Base-by-base conservation (phyloP, 2,888 invertebrate species). In the Noctua pronuba region DNA sequence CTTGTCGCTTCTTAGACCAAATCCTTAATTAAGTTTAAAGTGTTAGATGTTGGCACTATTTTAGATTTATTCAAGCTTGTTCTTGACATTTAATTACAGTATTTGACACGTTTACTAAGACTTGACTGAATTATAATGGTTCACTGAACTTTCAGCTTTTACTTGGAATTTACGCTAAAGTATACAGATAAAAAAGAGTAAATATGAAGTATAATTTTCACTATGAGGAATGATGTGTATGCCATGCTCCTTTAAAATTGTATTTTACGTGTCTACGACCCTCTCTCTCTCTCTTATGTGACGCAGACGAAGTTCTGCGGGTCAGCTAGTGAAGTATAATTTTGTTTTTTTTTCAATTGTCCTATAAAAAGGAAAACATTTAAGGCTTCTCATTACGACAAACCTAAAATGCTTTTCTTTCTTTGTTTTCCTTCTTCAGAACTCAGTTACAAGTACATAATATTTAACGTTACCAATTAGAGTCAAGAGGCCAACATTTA, bases 381-480 rank as follows among this genome's bases (percentile, higher is more conserved):
- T 35, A 62, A 11, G 5, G 35, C 35, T n/a, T n/a, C 2, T n/a
- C 7, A 16, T n/a, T 41, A 41, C n/a, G 21, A 46, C 28, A 18
- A n/a, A 18, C 31, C 46, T 24, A 0, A 31, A 79, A 49, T 18
- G 6, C 2, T 49, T 49, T 62, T 62, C 3, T 55, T 55, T 71
- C 16, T n/a, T 80, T 52, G 13, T n/a, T 69, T 79, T 60, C 13
- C 2, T 62, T 44, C 18, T 52, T 52, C 35, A 2, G 24, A 3
- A 60, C 66, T 68, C 62, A 77, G 73, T 73, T 73, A 71, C 35
- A 68, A 82, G 60, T 52, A 52, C 41, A 73, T 84, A 67, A 55
- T 49, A 73, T 24, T 70, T 24, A 69, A 62, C 58, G 66, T n/a
- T 52, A 28, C 83, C 77, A 80, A 79, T 88, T 69, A 79, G 18